Evolutionary conservation across 2,888 invertebrate genomes (phyloP).

Genomic region (Eilema depressum): DNA sequence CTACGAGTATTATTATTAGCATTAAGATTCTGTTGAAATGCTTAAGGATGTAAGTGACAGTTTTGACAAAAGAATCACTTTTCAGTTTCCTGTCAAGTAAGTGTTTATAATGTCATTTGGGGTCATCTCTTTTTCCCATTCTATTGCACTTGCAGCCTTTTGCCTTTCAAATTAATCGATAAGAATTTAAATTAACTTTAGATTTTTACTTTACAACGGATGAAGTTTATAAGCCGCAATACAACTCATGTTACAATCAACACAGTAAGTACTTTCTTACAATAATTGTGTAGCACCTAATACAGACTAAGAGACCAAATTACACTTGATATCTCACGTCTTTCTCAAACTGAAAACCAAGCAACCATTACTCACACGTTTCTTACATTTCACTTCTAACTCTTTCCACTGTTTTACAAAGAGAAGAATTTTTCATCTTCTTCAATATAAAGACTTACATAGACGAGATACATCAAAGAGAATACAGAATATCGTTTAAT

Average conservation of each 20-base stretch:
- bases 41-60: not conserved
- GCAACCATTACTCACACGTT: not conserved
- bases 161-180: not conserved
- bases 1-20: not conserved
- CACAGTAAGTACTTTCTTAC: not conserved
- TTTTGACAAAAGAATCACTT: not conserved
- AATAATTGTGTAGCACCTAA: constrained; percentile 11
- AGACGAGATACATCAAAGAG: not conserved
- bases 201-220: not conserved
- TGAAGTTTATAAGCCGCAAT: not conserved
- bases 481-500: not conserved
- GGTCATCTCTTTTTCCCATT: not conserved
- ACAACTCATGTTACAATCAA: not conserved
- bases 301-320: constrained; percentile 10
- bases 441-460: not conserved
- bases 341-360: constrained; percentile 9
- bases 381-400: not conserved
- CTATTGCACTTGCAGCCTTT: not conserved
- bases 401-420: not conserved
- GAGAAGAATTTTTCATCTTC: not conserved
- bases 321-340: not conserved
- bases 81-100: too few species aligned
- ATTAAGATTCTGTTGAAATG: not conserved
- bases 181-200: not conserved
- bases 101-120: not conserved